Conservation (phyloP, 2,797 vertebrate genomes). For the Mus minutoides region DNA sequence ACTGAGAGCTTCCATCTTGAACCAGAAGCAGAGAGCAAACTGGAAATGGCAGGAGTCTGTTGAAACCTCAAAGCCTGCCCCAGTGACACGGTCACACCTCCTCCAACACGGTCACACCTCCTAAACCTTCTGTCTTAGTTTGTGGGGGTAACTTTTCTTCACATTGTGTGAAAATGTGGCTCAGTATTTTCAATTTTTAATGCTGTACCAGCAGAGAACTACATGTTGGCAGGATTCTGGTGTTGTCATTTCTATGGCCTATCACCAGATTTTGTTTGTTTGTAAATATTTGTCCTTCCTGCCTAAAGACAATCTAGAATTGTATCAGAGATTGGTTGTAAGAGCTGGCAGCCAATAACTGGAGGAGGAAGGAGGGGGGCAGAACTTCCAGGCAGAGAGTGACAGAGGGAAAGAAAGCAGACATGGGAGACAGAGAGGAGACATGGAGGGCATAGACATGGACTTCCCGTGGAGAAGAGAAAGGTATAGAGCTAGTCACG, state of each 20-base stretch:
- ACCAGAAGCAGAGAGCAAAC: not conserved
- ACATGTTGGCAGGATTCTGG: not conserved
- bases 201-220: not conserved
- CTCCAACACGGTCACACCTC: not conserved
- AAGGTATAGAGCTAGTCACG: too few relatives aligned
- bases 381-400: not conserved
- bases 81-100: not conserved
- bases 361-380: not conserved
- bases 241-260: not conserved
- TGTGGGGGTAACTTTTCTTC: not conserved
- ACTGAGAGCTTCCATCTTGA: not conserved
- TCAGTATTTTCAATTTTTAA: not conserved
- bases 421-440: not conserved
- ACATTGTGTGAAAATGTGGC: not conserved
- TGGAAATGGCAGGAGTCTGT: not conserved
- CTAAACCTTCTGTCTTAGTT: not conserved
- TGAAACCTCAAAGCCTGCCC: not conserved
- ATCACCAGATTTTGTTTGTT: not conserved
- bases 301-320: not conserved
- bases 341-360: not conserved
- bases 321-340: not conserved
- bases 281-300: not conserved
- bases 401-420: not conserved
- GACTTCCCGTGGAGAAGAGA: not conserved
- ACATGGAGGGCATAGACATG: not conserved